Base-by-base conservation (phyloP, 2,113 vertebrate genomes). In the Xenopus laevis region DNA sequence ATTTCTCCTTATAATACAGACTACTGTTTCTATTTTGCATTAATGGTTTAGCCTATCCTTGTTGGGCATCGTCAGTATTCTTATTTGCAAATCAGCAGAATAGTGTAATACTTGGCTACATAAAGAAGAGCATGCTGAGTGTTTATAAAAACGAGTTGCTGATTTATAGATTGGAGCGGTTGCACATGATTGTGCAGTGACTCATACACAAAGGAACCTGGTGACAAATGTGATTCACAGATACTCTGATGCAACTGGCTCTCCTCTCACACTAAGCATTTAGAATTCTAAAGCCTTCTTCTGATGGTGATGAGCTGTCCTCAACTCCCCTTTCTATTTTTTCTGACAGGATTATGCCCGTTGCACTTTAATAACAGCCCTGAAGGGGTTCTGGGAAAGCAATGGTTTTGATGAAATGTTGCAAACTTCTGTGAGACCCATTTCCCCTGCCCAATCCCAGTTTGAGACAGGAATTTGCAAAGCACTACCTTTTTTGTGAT, bases 71-170 rank as follows among this genome's bases (percentile, higher is more conserved):
- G n/a, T n/a, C 6, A 33, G 30, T 3, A 33, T 4, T 13, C 8
- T 40, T 55, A 7, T 13, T 55, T 16, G 3, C 15, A 55, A 27
- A 55, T 16, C 17, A n/a, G 17, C 53, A 55, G 17, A 55, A 55
- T 0, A 18, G 15, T 55, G 13, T 8, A 55, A 55, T n/a, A 55
- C 17, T 7, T 2, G 8, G 15, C 53, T 55, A n/a, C 18, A 17
- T 55, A n/a, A 16, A 9, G 58, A 50, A 18, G n/a, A 50, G 10
- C 11, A 17, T 53, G 74, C 47, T 68, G 44, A 74, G 46, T 45
- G 47, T 77, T 77, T 70, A 64, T 44, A 70, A 63, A 44, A 55
- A 60, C 23, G 74, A 64, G 47, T 70, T 77, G 74, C 74, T 77
- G 74, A 77, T 60, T 27, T 27, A 27, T 27, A 27, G 23, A 27